A percentile compares a stretch with the other conserved stretches of the same genome.
These are phyloP conservation scores for Holotrichia oblita DNA, from an alignment of 1,140 invertebrate species.

Conservation along the genomic window DNA sequence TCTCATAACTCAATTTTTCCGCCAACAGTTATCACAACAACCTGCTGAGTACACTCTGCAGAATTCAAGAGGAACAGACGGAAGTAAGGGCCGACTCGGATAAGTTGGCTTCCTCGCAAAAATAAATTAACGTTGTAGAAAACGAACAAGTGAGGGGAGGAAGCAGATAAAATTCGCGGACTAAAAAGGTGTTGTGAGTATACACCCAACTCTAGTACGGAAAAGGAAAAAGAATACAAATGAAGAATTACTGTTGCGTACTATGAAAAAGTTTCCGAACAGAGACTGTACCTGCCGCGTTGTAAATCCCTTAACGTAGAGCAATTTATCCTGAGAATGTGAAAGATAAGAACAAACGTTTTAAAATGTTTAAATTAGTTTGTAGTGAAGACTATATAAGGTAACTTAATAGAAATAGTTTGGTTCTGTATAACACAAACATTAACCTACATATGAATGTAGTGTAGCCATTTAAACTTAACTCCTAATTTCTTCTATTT, in stretches of 20 bases:
- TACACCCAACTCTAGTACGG: not conserved
- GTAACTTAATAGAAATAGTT: not conserved
- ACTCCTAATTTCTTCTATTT: no score
- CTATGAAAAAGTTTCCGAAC: conserved; percentile 4
- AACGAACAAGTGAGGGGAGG: not conserved
- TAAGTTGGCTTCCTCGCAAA: not conserved
- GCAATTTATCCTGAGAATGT: not conserved
- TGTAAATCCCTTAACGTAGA: not conserved
- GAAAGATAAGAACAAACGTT: not conserved
- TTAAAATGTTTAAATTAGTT: not conserved
- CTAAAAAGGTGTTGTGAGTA: conserved; percentile 1
- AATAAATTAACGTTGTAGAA: conserved; percentile 28
- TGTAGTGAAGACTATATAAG: not conserved
- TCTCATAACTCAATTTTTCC: conserved; percentile 60
- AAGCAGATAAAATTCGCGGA: conserved; percentile 13
- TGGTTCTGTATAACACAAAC: no score
- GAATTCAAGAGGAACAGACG: conserved; percentile 21
- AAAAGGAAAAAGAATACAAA: conserved; percentile 18
- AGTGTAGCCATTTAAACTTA: no score
- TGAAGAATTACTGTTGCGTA: conserved; percentile 16
- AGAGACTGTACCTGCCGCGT: not conserved
- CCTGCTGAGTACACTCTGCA: conserved; percentile 47
- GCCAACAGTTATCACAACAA: conserved; percentile 56
- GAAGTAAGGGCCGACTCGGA: conserved; percentile 23
- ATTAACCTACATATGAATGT: no score